A percentile compares a stretch with the other conserved stretches of the same genome.
Conservation (phyloP, 2,113 vertebrate genomes). For the Telmatochromis brichardi region DNA sequence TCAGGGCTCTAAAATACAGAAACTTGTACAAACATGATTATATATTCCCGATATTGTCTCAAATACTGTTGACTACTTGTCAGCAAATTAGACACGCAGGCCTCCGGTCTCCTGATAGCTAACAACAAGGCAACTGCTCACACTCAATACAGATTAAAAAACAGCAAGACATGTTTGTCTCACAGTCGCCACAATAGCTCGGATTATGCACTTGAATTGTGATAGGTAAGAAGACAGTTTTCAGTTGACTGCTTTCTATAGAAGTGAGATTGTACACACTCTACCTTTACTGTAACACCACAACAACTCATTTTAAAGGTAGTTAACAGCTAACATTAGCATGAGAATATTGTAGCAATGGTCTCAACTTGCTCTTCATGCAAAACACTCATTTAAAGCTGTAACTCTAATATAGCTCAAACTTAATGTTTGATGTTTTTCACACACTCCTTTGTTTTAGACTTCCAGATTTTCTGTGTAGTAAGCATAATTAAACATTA, state of each 20-base stretch:
- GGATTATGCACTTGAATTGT: background rate
- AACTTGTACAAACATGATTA: background rate
- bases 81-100: background rate
- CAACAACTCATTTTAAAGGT: background rate
- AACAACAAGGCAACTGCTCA: background rate
- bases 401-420: background rate
- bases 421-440: background rate
- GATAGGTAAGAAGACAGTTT: fast-evolving
- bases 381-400: background rate
- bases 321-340: background rate
- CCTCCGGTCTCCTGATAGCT: background rate
- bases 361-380: background rate
- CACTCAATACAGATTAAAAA: background rate
- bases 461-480: background rate
- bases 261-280: background rate
- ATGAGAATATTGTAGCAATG: background rate
- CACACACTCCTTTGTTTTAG: background rate
- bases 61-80: background rate
- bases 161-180: background rate
- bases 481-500: background rate
- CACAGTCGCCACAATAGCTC: background rate
- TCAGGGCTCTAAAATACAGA: background rate
- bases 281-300: background rate
- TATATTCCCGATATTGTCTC: background rate
- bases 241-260: background rate